Evolutionary conservation across 2,888 invertebrate genomes (phyloP), one percentile per base, ranked within the genome.

Genomic region (Endotricha flammealis): DNA sequence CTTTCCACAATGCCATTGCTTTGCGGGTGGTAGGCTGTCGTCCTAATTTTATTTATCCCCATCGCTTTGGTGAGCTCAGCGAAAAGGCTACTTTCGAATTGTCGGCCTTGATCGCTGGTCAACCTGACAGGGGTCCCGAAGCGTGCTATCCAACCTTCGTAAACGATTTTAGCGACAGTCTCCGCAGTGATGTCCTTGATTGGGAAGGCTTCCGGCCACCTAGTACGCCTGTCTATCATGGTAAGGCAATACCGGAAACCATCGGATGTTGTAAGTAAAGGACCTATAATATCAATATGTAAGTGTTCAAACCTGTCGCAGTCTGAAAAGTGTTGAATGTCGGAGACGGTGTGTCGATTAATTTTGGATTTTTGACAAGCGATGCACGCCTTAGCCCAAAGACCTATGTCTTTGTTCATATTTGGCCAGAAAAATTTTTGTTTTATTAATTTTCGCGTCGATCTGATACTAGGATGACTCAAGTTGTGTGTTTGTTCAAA

Each of bases 401-500:
- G 22, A 12, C 12, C 12, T 27, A 27, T 4, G 12, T 28, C 28
- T 13, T 28, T 24, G 12, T 22, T 22, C 4, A 22, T 24, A 23
- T 32, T 23, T 13, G 32, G 12, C 32, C 23, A 32, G 23, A 20
- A 28, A 28, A 12, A 28, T 13, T 13, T 28, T 28, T 28, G 13
- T 28, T 12, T 12, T 2, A 28, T 14, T 14, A 28, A 12, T 13
- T 13, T 11, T 12, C 27, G 27, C 11, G 27, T 27, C 7, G 27
- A n/a, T 28, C 28, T 28, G n/a, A 28, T 14, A 14, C 28, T 28
- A 13, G 28, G 14, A 12, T 13, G 8, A 5, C 14, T 28, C 2
- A 28, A n/a, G n/a, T 28, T 28, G n/a, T 28, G 28, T 14, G 14
- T 28, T 28, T 13, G 13, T n/a, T 28, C 28, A 9, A 14, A 28